A percentile compares a stretch with the other conserved stretches of the same genome.
phyloP scores from a whole-genome alignment of 2,113 vertebrate genomes.

The Trematocara variabile region DNA sequence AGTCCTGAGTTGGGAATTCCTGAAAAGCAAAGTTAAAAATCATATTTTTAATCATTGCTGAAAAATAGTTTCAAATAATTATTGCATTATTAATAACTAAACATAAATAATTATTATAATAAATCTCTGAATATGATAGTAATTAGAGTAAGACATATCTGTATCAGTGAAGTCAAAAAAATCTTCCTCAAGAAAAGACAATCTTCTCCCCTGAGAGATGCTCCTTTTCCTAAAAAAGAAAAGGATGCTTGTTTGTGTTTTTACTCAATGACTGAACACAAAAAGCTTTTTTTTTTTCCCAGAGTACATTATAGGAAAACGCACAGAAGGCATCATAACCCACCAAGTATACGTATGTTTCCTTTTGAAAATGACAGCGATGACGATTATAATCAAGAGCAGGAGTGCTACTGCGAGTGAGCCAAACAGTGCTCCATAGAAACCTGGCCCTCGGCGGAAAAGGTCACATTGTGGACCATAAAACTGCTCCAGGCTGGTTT shows the following conservation, averaged over 20 bases:
- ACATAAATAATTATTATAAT: background rate
- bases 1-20: background rate
- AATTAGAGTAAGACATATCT: slow-evolving; percentile 5
- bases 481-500: slow-evolving; percentile 44
- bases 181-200: slow-evolving; percentile 43
- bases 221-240: slow-evolving; percentile 15
- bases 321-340: background rate
- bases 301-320: background rate
- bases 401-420: slow-evolving; percentile 47
- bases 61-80: background rate
- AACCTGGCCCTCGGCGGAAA: slow-evolving; percentile 48
- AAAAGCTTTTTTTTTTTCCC: background rate
- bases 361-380: slow-evolving; percentile 21
- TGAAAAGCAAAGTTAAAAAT: background rate
- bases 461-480: slow-evolving; percentile 62
- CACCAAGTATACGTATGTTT: slow-evolving; percentile 21
- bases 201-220: background rate
- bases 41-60: background rate
- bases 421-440: slow-evolving; percentile 72
- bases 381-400: slow-evolving; percentile 42
- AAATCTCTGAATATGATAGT: background rate
- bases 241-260: background rate
- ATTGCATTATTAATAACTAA: background rate
- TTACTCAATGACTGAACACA: background rate
- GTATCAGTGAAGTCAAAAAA: slow-evolving; percentile 56